Conservation (phyloP, 2,113 vertebrate species). For the Caranx melampygus region DNA sequence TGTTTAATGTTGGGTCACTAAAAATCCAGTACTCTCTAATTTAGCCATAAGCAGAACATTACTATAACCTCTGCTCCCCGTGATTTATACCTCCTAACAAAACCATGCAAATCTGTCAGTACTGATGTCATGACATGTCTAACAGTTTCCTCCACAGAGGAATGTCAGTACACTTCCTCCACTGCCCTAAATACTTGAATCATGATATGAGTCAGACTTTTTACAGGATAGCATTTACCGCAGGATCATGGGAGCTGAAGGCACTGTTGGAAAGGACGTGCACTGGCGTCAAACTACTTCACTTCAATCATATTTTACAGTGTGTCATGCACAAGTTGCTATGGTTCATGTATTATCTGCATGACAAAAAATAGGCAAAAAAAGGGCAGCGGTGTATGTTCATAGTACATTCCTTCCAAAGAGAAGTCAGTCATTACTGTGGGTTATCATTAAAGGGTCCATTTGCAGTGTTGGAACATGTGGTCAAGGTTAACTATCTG, state of each 20-base stretch:
- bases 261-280: not conserved
- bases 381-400: slow-evolving; percentile 32
- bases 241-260: not conserved
- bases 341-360: slow-evolving; percentile 3
- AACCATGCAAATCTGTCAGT: slow-evolving; percentile 75
- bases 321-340: not conserved
- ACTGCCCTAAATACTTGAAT: slow-evolving; percentile 61
- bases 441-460: slow-evolving; percentile 77
- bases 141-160: slow-evolving; percentile 71
- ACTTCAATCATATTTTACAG: not conserved
- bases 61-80: slow-evolving; percentile 46
- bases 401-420: slow-evolving; percentile 74
- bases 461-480: slow-evolving; percentile 75
- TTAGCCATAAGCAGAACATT: slow-evolving; percentile 67
- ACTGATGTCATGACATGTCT: slow-evolving; percentile 81
- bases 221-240: slow-evolving; percentile 40
- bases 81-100: slow-evolving; percentile 78
- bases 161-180: slow-evolving; percentile 67
- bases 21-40: slow-evolving; percentile 72
- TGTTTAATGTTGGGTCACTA: slow-evolving; percentile 57
- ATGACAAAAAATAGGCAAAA: slow-evolving; percentile 17
- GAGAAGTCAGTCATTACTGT: slow-evolving; percentile 77
- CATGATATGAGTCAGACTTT: slow-evolving; percentile 64
- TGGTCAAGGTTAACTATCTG: slow-evolving; percentile 83
- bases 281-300: not conserved